Conservation (phyloP, 2,113 vertebrate genomes). For the Oryzias melastigma region DNA sequence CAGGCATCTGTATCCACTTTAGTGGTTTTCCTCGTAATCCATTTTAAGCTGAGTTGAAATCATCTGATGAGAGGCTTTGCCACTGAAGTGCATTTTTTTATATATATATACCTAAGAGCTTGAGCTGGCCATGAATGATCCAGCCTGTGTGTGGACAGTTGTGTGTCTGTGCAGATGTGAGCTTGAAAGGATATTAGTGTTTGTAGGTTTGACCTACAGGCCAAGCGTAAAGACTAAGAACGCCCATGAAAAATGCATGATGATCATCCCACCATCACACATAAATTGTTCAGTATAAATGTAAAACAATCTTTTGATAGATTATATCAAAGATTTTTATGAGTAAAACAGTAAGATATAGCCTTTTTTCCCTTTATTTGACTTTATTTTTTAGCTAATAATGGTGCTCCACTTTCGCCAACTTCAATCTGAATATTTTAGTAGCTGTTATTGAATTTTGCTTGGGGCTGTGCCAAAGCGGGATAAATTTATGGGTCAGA, state of each 20-base stretch:
- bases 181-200: conserved; percentile 31
- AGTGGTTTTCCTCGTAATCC: conserved; percentile 10
- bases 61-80: conserved; percentile 25
- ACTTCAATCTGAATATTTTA: conserved; percentile 39
- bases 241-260: conserved; percentile 74
- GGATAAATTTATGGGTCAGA: conserved; percentile 67
- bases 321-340: too few species aligned
- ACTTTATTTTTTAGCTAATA: conserved; percentile 1
- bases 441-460: conserved; percentile 42
- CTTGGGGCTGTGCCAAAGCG: conserved; percentile 52
- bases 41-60: conserved; percentile 54
- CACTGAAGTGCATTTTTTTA: conserved; percentile 7
- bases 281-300: conserved; percentile 29
- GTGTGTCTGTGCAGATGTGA: background rate
- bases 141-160: conserved; percentile 24
- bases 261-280: conserved; percentile 65
- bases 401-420: conserved; percentile 11
- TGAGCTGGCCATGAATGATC: conserved; percentile 11
- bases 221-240: conserved; percentile 55
- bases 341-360: too few species aligned
- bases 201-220: conserved; percentile 60
- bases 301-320: background rate
- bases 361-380: background rate
- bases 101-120: conserved; percentile 11
- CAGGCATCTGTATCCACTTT: conserved; percentile 7